These are phyloP conservation scores for Agrenia bidenticulata DNA, from an alignment of 2,888 invertebrate genomes.

Conservation along the genomic window DNA sequence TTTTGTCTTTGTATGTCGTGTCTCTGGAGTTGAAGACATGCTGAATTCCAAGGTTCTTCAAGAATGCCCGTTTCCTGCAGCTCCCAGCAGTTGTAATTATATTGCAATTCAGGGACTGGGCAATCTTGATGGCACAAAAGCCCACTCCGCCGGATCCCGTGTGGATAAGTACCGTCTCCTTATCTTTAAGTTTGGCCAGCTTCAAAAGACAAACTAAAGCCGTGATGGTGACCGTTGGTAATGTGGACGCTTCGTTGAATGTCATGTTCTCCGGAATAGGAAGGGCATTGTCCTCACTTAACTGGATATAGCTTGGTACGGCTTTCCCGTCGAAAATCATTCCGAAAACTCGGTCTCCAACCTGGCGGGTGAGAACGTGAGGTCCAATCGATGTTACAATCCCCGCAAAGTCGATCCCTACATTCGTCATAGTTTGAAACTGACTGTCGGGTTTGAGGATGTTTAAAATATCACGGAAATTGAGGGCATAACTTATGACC, in stretches of 20 bases:
- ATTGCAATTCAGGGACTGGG: constrained; percentile 5
- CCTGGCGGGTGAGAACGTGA: background rate
- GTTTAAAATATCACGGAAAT: constrained; percentile 1
- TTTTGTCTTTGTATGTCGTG: background rate
- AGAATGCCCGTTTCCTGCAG: constrained; percentile 19
- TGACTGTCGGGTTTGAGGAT: background rate
- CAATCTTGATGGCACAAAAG: constrained; percentile 22
- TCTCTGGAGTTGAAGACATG: constrained; percentile 14
- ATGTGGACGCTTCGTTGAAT: constrained; percentile 15
- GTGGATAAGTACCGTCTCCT: constrained; percentile 19
- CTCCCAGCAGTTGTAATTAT: constrained; percentile 32
- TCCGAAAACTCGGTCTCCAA: constrained; percentile 1
- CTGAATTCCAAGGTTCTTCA: constrained; percentile 3
- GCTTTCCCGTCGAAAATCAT: background rate
- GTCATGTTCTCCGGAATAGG: constrained; percentile 21
- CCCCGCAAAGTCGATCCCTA: constrained; percentile 9
- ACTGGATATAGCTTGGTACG: background rate
- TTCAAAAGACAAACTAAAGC: constrained; percentile 22
- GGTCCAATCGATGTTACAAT: background rate
- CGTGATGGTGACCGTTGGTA: constrained; percentile 17
- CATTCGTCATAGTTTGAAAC: background rate
- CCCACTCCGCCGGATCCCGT: constrained; percentile 26
- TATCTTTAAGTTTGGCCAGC: constrained; percentile 7
- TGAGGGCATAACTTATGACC: background rate
- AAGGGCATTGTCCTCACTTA: background rate